A percentile compares a stretch with the other conserved stretches of the same genome.
Conservation (phyloP, 2,888 invertebrate species). For the Eupithecia vulgata region DNA sequence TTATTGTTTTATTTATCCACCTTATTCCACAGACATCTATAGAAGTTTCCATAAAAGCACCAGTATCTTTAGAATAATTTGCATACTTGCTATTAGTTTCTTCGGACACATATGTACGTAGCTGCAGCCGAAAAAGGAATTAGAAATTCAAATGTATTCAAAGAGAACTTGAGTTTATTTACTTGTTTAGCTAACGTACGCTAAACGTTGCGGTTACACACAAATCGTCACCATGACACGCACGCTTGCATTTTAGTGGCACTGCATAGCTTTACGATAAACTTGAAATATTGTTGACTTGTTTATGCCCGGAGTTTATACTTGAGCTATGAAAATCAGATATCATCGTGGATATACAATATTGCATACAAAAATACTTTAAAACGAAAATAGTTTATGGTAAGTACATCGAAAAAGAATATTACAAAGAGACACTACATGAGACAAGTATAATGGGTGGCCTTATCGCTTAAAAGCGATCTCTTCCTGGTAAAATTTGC, state of each 20-base stretch:
- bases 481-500: too few relatives aligned
- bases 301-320: background rate
- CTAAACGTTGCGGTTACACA: slow-evolving; percentile 24
- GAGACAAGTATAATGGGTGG: too few relatives aligned
- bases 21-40: background rate
- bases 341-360: background rate
- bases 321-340: background rate
- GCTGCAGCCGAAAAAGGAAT: slow-evolving; percentile 21
- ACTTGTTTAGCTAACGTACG: slow-evolving; percentile 29
- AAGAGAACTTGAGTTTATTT: slow-evolving; percentile 22
- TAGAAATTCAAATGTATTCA: slow-evolving; percentile 43
- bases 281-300: slow-evolving; percentile 1
- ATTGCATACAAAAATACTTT: too few relatives aligned
- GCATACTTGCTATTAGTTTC: background rate
- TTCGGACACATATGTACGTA: background rate
- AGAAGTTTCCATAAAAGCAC: background rate
- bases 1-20: background rate
- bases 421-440: too few relatives aligned
- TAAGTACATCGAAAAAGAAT: too few relatives aligned
- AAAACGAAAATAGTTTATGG: too few relatives aligned
- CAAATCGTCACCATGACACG: slow-evolving; percentile 30
- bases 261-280: slow-evolving; percentile 22
- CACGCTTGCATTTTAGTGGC: slow-evolving; percentile 25
- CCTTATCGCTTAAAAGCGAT: too few relatives aligned
- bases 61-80: background rate